Evolutionary conservation across 2,888 invertebrate species (phyloP).

Genomic region (Molanna angustata): DNA sequence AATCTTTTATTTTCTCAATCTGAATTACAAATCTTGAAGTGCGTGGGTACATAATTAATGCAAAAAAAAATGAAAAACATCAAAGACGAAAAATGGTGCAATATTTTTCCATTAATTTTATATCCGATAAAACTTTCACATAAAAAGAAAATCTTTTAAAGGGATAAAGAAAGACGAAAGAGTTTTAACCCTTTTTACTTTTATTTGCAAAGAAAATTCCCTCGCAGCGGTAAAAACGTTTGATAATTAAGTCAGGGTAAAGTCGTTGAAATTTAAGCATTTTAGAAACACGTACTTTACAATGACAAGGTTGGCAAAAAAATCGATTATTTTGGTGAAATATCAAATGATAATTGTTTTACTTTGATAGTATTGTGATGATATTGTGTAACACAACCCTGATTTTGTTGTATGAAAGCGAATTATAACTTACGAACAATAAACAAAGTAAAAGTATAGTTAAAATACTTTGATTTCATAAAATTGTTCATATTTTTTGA

Average conservation of each 20-base stretch:
- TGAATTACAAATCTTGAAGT: constrained; percentile 13
- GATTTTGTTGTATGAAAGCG: too few species aligned
- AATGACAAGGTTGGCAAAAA: constrained; percentile 12
- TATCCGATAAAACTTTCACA: constrained; percentile 23
- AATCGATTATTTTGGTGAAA: not conserved
- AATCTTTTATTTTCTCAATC: constrained; percentile 12
- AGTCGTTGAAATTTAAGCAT: constrained; percentile 25
- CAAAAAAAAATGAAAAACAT: constrained; percentile 22
- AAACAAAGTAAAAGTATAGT: too few species aligned
- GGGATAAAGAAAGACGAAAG: constrained; percentile 8
- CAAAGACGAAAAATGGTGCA: constrained; percentile 22
- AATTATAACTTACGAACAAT: too few species aligned
- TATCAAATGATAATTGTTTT: not conserved
- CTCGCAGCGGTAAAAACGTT: constrained; percentile 20
- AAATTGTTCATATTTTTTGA: too few species aligned
- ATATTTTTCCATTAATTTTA: constrained; percentile 28
- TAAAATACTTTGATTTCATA: too few species aligned
- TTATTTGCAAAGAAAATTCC: constrained; percentile 6
- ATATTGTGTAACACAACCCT: too few species aligned
- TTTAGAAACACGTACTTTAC: constrained; percentile 13
- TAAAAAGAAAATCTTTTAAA: constrained; percentile 8
- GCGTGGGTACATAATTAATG: constrained; percentile 6
- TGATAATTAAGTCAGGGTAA: constrained; percentile 29
- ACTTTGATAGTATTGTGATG: too few species aligned
- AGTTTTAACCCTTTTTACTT: constrained; percentile 16